Conservation (phyloP, 2,797 vertebrate species). For the Enteromius afrohamiltoni region DNA sequence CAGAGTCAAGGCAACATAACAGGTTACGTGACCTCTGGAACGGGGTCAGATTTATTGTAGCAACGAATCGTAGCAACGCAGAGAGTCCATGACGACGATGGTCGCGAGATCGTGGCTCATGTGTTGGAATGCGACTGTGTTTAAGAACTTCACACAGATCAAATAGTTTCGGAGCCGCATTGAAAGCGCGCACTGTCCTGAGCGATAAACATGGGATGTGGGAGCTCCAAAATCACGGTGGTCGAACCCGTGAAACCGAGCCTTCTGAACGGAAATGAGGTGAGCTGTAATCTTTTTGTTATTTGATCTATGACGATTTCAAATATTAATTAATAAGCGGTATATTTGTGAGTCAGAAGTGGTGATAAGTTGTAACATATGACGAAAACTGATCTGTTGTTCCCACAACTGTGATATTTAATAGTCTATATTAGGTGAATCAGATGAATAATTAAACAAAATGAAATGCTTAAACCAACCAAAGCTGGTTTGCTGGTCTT, state of each 20-base stretch:
- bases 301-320: neutral
- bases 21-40: conserved; percentile 46
- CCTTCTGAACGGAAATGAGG: conserved; percentile 64
- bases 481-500: neutral
- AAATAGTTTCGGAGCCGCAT: neutral
- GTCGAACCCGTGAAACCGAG: conserved; percentile 63
- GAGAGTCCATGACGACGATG: conserved; percentile 64
- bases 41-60: conserved; percentile 81
- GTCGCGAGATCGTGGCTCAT: conserved; percentile 24
- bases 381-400: neutral
- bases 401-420: neutral
- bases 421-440: neutral
- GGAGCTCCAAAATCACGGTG: conserved; percentile 65
- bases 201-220: conserved; percentile 73
- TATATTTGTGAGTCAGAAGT: neutral
- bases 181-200: neutral
- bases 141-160: conserved; percentile 21
- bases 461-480: neutral
- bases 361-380: neutral
- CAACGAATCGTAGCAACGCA: conserved; percentile 78
- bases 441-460: conserved; percentile 9
- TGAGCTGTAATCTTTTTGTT: conserved; percentile 47
- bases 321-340: neutral
- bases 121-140: conserved; percentile 71
- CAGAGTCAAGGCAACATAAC: conserved; percentile 16